A percentile compares a stretch with the other conserved stretches of the same genome.
These are phyloP conservation scores for Muraenolepis orangiensis DNA, from an alignment of 2,797 vertebrate species.

Conservation along the genomic window DNA sequence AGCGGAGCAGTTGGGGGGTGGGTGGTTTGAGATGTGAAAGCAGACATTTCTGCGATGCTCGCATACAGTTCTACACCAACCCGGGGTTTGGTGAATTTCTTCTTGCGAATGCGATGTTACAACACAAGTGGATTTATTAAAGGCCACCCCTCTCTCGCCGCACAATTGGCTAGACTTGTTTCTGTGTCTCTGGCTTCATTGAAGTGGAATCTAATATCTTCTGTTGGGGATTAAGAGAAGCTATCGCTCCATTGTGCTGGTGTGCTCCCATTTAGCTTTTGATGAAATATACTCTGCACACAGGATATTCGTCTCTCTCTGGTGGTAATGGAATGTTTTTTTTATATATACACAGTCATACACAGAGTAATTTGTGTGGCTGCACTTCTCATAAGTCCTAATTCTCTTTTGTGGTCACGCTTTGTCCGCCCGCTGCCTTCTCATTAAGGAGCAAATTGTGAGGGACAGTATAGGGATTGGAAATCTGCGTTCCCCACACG, in stretches of 20 bases:
- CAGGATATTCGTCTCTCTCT: slow-evolving; percentile 49
- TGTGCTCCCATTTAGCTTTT: slow-evolving; percentile 47
- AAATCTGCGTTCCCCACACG: slow-evolving; percentile 8
- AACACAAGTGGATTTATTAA: slow-evolving; percentile 21
- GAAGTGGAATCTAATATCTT: slow-evolving; percentile 51
- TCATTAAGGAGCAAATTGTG: slow-evolving; percentile 47
- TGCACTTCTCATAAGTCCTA: slow-evolving; percentile 41
- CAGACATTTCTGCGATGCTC: slow-evolving; percentile 12
- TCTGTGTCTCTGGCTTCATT: slow-evolving; percentile 46
- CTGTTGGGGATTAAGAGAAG: slow-evolving; percentile 32
- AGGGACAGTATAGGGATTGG: slow-evolving; percentile 9
- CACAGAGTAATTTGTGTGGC: slow-evolving; percentile 46
- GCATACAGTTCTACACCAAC: background rate
- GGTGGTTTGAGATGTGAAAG: background rate
- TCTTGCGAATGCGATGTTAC: slow-evolving; percentile 1
- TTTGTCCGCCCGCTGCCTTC: slow-evolving; percentile 37
- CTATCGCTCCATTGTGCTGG: slow-evolving; percentile 17
- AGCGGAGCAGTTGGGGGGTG: background rate
- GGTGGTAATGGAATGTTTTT: slow-evolving; percentile 62
- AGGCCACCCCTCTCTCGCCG: background rate
- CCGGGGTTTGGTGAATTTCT: background rate
- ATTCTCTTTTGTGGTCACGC: slow-evolving; percentile 30
- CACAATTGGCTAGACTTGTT: background rate
- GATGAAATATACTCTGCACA: slow-evolving; percentile 37
- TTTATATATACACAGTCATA: slow-evolving; percentile 45